Percentiles rank a stretch among this genome's conserved stretches.
These are phyloP conservation scores for Chiroxiphia lanceolata DNA, from an alignment of 2,797 vertebrate genomes.

Conservation along the genomic window DNA sequence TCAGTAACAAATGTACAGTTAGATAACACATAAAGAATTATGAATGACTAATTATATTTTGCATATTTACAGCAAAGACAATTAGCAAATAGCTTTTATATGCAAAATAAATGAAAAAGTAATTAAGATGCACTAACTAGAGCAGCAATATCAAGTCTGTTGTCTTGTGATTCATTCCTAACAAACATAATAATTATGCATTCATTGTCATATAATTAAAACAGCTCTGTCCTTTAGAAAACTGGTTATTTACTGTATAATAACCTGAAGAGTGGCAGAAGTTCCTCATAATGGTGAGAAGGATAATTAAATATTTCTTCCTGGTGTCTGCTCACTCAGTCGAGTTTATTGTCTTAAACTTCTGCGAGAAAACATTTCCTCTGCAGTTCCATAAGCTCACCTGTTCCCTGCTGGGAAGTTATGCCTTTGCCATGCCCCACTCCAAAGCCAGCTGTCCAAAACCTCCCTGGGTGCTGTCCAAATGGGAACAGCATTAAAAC, in stretches of 20 bases:
- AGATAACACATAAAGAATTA: conserved; percentile 87
- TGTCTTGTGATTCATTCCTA: conserved; percentile 99
- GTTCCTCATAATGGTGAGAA: conserved; percentile 80
- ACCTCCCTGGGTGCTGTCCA: fast-evolving
- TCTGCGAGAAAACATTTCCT: conserved; percentile 53
- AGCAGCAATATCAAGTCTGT: conserved; percentile 99
- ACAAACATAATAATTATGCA: conserved; percentile 99
- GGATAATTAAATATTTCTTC: conserved; percentile 83
- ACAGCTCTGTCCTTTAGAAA: conserved; percentile 96
- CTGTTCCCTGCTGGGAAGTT: not conserved
- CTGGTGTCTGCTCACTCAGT: conserved; percentile 65
- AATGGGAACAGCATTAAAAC: not conserved
- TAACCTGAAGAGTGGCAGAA: conserved; percentile 84
- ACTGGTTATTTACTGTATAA: conserved; percentile 83
- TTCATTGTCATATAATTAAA: conserved; percentile 99
- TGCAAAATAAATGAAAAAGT: conserved; percentile 99
- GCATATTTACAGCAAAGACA: conserved; percentile 99
- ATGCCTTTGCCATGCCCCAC: not conserved
- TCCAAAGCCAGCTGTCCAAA: not conserved
- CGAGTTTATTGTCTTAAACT: conserved; percentile 75
- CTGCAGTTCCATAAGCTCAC: conserved; percentile 18
- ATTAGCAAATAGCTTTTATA: conserved; percentile 99
- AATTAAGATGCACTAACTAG: conserved; percentile 99
- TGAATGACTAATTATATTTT: conserved; percentile 97
- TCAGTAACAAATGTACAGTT: conserved; percentile 84